Base-by-base conservation (phyloP, 2,888 invertebrate genomes). In the Silvanus unidentatus region DNA sequence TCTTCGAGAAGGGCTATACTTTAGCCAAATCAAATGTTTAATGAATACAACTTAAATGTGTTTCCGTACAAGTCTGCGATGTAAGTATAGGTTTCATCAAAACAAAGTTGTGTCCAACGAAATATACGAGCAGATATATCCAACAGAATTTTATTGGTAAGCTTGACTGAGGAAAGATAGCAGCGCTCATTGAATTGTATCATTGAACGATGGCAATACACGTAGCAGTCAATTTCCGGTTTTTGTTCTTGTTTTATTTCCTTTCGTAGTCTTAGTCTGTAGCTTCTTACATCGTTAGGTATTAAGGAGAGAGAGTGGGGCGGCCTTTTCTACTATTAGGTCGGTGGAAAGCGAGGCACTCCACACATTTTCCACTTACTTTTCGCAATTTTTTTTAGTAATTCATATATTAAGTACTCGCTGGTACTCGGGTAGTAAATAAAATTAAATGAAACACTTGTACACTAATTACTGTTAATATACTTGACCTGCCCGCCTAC, bases 221-320 rank as follows among this genome's bases (percentile, higher is more conserved):
- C 60, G 60, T 62, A 60, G 59, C 56, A 55, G 52, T 59, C 60
- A 62, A 62, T 62, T 62, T 62, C 62, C 62, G 60, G 49, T 50
- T 57, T 57, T 55, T 53, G 58, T 60, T 59, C 60, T 59, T 57
- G 57, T 56, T 59, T 56, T 49, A 53, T 55, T 55, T 59, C 58
- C 58, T 47, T 58, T 58, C 57, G 55, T 48, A 42, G 53, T 54
- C 50, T 41, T 22, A 46, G 41, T 49, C 50, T 22, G 22, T 45
- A 50, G 49, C 48, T 52, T 54, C 50, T 49, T 56, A 51, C 49
- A 47, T 51, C 43, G 50, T 47, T 56, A 53, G 56, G 52, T 37
- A 37, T 37, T 37, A 37, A 15, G 14, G 4, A 10, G 6, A 35
- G 12, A n/a, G n/a, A n/a, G n/a, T n/a, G n/a, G 22, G 8, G 8